Conservation (phyloP, 1,140 invertebrate species). For the Stegodyphus mimosarum region DNA sequence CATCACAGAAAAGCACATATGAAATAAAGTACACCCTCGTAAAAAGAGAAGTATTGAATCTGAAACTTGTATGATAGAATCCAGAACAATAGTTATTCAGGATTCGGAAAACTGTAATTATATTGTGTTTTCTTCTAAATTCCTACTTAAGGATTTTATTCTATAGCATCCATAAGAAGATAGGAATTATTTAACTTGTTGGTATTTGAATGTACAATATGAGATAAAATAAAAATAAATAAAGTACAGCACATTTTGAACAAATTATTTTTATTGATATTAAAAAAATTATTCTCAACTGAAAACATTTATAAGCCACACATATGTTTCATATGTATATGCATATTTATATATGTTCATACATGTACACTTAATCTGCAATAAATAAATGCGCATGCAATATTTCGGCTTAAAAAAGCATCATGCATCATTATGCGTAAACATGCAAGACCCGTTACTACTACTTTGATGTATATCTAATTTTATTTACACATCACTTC, state of each 20-base stretch:
- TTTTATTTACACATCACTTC: conserved; percentile 16
- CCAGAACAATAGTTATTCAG: too few relatives aligned
- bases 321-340: conserved; percentile 1
- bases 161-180: too few relatives aligned
- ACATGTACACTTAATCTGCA: conserved; percentile 2
- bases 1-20: too few relatives aligned
- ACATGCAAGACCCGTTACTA: conserved; percentile 41
- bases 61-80: too few relatives aligned
- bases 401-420: conserved; percentile 16
- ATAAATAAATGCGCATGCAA: conserved; percentile 39
- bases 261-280: conserved; percentile 43
- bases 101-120: too few relatives aligned
- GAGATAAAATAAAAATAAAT: not conserved
- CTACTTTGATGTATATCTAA: conserved; percentile 22
- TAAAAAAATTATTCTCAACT: conserved; percentile 33
- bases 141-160: too few relatives aligned
- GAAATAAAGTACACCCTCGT: too few relatives aligned
- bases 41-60: too few relatives aligned
- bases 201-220: too few relatives aligned
- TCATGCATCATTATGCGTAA: conserved; percentile 29
- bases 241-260: not conserved
- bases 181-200: too few relatives aligned
- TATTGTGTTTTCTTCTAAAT: too few relatives aligned
- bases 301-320: conserved; percentile 45
- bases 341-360: conserved; percentile 23